These are phyloP conservation scores for Mimachlamys varia DNA, from an alignment of 2,888 invertebrate genomes.

Conservation along the genomic window DNA sequence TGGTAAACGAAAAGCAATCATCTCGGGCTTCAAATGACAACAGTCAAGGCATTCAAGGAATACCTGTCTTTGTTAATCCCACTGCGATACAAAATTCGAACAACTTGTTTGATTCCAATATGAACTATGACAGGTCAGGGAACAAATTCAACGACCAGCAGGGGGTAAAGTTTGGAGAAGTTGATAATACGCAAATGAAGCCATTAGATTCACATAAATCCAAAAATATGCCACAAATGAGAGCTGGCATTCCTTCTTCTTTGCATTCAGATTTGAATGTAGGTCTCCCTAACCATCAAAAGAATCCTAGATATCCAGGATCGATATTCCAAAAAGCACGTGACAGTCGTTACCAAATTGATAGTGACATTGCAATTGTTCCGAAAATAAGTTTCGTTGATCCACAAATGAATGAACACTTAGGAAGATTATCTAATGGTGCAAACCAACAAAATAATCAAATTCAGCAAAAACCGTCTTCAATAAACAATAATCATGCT, in stretches of 20 bases:
- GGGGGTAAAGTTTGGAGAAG: background rate
- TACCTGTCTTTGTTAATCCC: background rate
- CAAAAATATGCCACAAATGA: background rate
- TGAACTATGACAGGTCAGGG: background rate
- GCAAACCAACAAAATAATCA: background rate
- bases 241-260: background rate
- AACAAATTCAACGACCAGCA: background rate
- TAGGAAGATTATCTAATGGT: background rate
- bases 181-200: background rate
- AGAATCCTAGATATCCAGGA: background rate
- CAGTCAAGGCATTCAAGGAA: background rate
- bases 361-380: background rate
- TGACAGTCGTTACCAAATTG: constrained; percentile 6
- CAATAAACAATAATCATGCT: background rate
- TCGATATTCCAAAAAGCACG: background rate
- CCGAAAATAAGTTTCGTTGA: constrained; percentile 25
- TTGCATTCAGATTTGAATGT: background rate
- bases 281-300: background rate
- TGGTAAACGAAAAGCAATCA: background rate
- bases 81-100: background rate
- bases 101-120: background rate
- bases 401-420: background rate
- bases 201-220: background rate
- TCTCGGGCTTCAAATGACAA: background rate
- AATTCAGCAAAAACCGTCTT: background rate